Evolutionary conservation across 2,888 invertebrate genomes (phyloP).

Genomic region (Neoascia interrupta): DNA sequence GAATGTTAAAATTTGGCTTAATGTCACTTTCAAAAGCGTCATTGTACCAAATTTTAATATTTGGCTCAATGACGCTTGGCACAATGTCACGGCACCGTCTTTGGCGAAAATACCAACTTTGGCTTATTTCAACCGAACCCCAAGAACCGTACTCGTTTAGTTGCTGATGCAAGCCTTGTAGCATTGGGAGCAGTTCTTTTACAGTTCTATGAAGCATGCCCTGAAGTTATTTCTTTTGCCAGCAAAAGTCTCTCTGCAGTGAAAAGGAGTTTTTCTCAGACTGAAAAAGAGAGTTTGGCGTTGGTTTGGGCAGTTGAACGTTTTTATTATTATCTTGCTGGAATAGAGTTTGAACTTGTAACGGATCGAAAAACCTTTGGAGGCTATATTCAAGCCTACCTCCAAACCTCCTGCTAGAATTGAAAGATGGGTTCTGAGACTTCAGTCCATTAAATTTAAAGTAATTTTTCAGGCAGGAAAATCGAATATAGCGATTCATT

Average conservation of each 20-base stretch:
- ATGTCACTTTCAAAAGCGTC: too few relatives aligned
- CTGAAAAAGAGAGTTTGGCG: slow-evolving; percentile 66
- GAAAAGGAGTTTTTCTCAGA: slow-evolving; percentile 60
- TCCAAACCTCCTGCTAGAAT: slow-evolving; percentile 12
- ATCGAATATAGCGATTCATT: too few relatives aligned
- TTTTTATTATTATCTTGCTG: slow-evolving; percentile 50
- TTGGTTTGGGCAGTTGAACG: slow-evolving; percentile 65
- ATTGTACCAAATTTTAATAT: too few relatives aligned
- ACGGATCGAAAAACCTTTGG: slow-evolving; percentile 18
- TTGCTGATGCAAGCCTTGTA: slow-evolving; percentile 61
- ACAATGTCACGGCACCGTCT: too few relatives aligned
- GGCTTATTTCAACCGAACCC: slow-evolving; percentile 53
- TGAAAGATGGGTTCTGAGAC: slow-evolving; percentile 24
- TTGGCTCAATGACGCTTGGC: too few relatives aligned
- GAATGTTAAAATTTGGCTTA: too few relatives aligned
- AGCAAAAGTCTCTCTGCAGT: slow-evolving; percentile 64
- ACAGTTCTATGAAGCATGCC: slow-evolving; percentile 51
- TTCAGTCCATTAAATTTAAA: slow-evolving; percentile 3
- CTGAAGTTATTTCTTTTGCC: slow-evolving; percentile 53
- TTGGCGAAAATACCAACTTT: slow-evolving; percentile 51
- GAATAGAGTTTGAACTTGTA: slow-evolving; percentile 47
- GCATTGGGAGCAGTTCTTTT: slow-evolving; percentile 65
- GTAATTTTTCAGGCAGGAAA: too few relatives aligned
- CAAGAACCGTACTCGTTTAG: slow-evolving; percentile 42
- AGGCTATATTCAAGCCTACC: slow-evolving; percentile 23